Conservation (phyloP, 64 coral and sea anemone species). For the Dendrophyllia cribrosa region DNA sequence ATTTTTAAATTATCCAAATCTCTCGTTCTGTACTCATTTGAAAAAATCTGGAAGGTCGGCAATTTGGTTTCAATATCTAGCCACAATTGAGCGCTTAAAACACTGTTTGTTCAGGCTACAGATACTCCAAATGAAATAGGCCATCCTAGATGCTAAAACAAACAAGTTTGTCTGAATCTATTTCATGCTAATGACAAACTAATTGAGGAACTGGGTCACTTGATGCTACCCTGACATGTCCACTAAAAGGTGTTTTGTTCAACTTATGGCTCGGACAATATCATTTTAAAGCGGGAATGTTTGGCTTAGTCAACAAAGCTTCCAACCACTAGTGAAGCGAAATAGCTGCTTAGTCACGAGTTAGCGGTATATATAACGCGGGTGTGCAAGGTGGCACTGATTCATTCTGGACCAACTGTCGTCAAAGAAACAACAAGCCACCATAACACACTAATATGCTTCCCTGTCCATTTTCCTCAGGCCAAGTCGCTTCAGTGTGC, state of each 20-base stretch:
- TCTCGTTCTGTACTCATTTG: constrained; percentile 6
- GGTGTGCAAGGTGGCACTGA: neutral
- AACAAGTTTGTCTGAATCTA: constrained; percentile 91
- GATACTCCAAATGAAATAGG: constrained; percentile 91
- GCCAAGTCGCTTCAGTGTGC: constrained; percentile 84
- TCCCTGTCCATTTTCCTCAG: constrained; percentile 86
- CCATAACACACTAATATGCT: constrained; percentile 45
- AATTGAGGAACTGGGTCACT: constrained; percentile 76
- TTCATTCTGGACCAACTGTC: constrained; percentile 3
- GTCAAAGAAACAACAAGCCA: neutral
- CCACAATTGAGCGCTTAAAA: constrained; percentile 84
- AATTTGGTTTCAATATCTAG: constrained; percentile 76
- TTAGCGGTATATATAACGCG: constrained; percentile 18
- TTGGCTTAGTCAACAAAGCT: constrained; percentile 82
- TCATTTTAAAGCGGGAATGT: constrained; percentile 81
- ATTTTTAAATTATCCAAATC: constrained; percentile 12
- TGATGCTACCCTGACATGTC: constrained; percentile 91
- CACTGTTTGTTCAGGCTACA: constrained; percentile 94
- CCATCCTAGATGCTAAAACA: constrained; percentile 81
- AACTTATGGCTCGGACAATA: constrained; percentile 77
- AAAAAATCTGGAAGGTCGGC: constrained; percentile 23
- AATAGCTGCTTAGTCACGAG: constrained; percentile 19
- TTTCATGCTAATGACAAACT: constrained; percentile 98
- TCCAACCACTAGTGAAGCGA: constrained; percentile 11
- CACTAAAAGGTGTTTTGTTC: constrained; percentile 98